Percentiles rank a stretch among this genome's conserved stretches.
Evolutionary conservation across 2,797 vertebrate species (phyloP).

Genomic region (Setipinna tenuifilis): DNA sequence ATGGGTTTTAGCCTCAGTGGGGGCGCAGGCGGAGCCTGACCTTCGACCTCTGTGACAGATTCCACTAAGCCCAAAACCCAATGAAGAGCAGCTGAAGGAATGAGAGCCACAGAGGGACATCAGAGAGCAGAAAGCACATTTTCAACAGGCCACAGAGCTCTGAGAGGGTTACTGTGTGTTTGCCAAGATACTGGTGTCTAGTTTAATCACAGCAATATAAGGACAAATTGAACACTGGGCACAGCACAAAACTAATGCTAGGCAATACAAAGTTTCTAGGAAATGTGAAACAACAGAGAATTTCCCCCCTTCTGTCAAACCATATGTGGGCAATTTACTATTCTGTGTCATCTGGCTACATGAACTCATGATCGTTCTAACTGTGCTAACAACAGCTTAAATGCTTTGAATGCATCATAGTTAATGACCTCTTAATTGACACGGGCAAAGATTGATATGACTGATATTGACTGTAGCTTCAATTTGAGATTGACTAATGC

Average conservation of each 20-base stretch:
- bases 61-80: constrained; percentile 17
- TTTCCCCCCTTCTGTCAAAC: neutral
- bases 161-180: neutral
- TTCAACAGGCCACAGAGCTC: neutral
- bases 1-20: constrained; percentile 58
- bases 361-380: neutral
- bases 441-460: neutral
- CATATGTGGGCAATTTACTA: neutral
- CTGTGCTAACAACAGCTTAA: neutral
- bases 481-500: neutral
- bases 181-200: neutral
- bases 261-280: neutral
- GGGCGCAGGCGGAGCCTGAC: constrained; percentile 58
- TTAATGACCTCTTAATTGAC: neutral
- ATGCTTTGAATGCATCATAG: neutral
- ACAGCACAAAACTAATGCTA: neutral
- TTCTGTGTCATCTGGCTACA: neutral
- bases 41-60: constrained; percentile 47
- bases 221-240: neutral
- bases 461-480: neutral
- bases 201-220: neutral
- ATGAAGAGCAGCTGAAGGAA: constrained; percentile 18
- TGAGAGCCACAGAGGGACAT: neutral
- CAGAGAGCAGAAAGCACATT: neutral
- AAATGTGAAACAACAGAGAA: neutral